These are phyloP conservation scores for Sceloporus undulatus DNA, from an alignment of 2,113 vertebrate species.

Conservation along the genomic window DNA sequence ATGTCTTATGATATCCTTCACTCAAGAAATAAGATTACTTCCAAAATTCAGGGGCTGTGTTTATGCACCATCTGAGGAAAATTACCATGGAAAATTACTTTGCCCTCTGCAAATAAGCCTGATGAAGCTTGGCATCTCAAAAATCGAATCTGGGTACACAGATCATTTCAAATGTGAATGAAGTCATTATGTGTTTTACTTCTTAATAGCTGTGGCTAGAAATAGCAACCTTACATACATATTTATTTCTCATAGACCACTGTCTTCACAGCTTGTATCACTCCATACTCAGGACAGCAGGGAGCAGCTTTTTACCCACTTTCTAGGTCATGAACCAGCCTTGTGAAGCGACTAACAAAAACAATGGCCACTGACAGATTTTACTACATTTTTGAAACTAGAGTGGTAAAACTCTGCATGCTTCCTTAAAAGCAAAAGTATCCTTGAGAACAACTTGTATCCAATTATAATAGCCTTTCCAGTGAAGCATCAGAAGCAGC, in stretches of 20 bases:
- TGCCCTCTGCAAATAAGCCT: slow-evolving; percentile 23
- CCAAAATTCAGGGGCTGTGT: background rate
- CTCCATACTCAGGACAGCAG: background rate
- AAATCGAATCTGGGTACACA: slow-evolving; percentile 24
- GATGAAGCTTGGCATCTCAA: slow-evolving; percentile 32
- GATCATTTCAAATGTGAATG: background rate
- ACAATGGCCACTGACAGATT: slow-evolving; percentile 6
- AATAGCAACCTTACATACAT: background rate
- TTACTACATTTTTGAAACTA: background rate
- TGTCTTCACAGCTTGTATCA: background rate
- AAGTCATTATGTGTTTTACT: slow-evolving; percentile 11
- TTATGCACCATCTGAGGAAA: slow-evolving; percentile 26
- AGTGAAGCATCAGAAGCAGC: background rate
- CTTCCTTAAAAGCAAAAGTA: background rate
- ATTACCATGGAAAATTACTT: slow-evolving; percentile 35
- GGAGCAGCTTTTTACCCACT: background rate
- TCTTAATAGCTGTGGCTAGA: background rate
- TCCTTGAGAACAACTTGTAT: background rate
- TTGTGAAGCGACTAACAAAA: background rate
- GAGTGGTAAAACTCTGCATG: background rate
- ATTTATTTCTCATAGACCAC: background rate
- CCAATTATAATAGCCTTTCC: background rate
- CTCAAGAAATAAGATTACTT: background rate
- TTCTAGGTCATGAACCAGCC: background rate
- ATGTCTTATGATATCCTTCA: background rate